phyloP scores from a whole-genome alignment of 1,140 invertebrate species.

The Drosophila novamexicana region DNA sequence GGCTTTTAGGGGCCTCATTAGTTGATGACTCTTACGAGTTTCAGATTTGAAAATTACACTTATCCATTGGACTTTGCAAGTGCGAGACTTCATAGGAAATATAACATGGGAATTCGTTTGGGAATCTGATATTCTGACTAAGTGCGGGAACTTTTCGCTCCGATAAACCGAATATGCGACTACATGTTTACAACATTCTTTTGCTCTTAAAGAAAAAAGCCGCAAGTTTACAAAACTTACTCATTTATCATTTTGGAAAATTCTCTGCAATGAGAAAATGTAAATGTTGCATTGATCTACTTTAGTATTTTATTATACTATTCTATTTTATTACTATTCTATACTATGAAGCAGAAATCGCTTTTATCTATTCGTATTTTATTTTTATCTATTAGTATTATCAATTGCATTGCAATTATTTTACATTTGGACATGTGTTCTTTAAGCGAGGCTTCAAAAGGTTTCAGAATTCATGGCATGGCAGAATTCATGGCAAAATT shows the following conservation, averaged over 20 bases:
- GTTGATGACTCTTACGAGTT: conserved; percentile 64
- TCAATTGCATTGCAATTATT: too few species aligned
- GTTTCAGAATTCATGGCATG: too few species aligned
- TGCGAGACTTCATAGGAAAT: conserved; percentile 57
- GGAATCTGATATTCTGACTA: conserved; percentile 57
- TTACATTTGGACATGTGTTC: too few species aligned
- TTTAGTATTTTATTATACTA: too few species aligned
- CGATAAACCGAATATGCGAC: neutral
- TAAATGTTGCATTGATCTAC: too few species aligned
- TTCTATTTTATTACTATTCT: too few species aligned
- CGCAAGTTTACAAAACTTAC: neutral
- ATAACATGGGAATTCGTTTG: conserved; percentile 23
- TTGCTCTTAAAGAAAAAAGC: neutral
- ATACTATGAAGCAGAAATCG: too few species aligned
- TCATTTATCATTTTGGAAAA: conserved; percentile 1
- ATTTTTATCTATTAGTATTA: too few species aligned
- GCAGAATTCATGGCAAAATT: too few species aligned
- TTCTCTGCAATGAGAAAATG: too few species aligned
- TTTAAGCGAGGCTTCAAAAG: too few species aligned
- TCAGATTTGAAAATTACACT: conserved; percentile 74
- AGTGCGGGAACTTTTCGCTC: conserved; percentile 30
- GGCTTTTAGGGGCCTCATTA: conserved; percentile 62
- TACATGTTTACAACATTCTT: neutral
- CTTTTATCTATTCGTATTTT: too few species aligned
- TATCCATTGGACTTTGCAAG: neutral